Evolutionary conservation across 1,140 invertebrate genomes (phyloP), one percentile per base, ranked within the genome.

Genomic region (Lysiphlebus fabarum): DNA sequence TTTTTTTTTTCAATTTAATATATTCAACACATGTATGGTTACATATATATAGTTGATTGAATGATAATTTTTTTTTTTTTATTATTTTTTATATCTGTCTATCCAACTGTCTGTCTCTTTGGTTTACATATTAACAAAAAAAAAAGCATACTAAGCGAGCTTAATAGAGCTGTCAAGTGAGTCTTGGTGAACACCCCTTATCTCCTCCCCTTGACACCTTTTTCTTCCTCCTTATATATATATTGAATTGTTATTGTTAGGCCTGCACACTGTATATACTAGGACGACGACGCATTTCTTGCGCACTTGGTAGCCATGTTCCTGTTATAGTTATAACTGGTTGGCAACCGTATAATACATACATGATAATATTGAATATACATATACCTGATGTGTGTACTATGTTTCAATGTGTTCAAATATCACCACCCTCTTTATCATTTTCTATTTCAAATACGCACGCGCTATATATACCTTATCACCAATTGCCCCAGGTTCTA

Each of bases 271-370:
- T 26, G n/a, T n/a, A n/a, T n/a, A n/a, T n/a, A 26, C 17, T 4
- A 26, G 17, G 17, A 26, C 17, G 17, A 26, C 17, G 17, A 26
- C 17, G 17, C 17, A 26, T 26, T 26, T 44, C n/a, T 33, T 42
- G 56, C 56, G 48, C 53, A 55, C 58, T 58, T 65, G 67, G 68
- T 72, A 72, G 70, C 67, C 70, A 66, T 68, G 60, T 62, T 61
- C 63, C 62, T 65, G 59, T 58, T 59, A n/a, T n/a, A 63, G 61
- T 61, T 62, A 49, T 26, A 58, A 36, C 53, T 54, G 51, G 53
- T 38, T 43, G 58, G 51, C 54, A 53, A 51, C 26, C 56, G 43
- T 26, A 53, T 54, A 58, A 38, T 34, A 26, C 17, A 26, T 26
- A 26, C 17, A 26, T 26, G n/a, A 26, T 26, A 26, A 26, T 26